Evolutionary conservation across 2,888 invertebrate species (phyloP).

Genomic region (Andrena bicolor): DNA sequence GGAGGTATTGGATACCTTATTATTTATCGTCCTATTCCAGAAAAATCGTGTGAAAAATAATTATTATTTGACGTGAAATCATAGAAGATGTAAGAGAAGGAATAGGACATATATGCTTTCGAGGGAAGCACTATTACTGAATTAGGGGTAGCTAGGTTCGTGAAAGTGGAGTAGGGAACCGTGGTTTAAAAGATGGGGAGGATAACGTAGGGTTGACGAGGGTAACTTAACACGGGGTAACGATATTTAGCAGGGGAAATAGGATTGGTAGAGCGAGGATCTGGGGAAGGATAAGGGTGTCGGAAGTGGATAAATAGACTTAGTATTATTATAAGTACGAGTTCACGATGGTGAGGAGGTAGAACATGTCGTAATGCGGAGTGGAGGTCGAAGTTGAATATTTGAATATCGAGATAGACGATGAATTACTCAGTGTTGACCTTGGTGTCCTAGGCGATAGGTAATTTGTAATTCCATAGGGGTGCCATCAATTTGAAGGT

Average conservation of each 20-base stretch:
- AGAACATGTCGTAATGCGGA: slow-evolving; percentile 10
- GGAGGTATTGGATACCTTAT: too few species aligned
- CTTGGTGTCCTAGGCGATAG: slow-evolving; percentile 7
- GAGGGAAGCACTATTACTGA: too few species aligned
- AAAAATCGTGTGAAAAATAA: too few species aligned
- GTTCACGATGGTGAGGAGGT: slow-evolving; percentile 1
- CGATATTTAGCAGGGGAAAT: too few species aligned
- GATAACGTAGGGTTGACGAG: background rate
- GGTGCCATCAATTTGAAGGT: background rate
- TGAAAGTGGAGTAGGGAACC: background rate
- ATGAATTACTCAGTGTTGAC: slow-evolving; percentile 12
- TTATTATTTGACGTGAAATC: too few species aligned
- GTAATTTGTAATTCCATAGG: slow-evolving; percentile 33
- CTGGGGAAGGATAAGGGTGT: background rate
- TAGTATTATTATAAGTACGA: slow-evolving; percentile 5
- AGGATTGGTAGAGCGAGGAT: too few species aligned
- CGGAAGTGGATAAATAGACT: background rate
- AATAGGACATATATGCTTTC: too few species aligned
- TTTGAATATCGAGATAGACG: slow-evolving; percentile 8
- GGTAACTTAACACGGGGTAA: background rate
- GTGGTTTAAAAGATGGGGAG: background rate
- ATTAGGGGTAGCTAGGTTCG: background rate
- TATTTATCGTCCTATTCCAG: too few species aligned
- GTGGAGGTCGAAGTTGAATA: slow-evolving; percentile 10
- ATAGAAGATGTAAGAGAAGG: too few species aligned